Percentiles rank a stretch among this genome's conserved stretches.
Evolutionary conservation across 2,113 vertebrate species (phyloP).

Genomic region (Cyphomyrus plagiostoma): DNA sequence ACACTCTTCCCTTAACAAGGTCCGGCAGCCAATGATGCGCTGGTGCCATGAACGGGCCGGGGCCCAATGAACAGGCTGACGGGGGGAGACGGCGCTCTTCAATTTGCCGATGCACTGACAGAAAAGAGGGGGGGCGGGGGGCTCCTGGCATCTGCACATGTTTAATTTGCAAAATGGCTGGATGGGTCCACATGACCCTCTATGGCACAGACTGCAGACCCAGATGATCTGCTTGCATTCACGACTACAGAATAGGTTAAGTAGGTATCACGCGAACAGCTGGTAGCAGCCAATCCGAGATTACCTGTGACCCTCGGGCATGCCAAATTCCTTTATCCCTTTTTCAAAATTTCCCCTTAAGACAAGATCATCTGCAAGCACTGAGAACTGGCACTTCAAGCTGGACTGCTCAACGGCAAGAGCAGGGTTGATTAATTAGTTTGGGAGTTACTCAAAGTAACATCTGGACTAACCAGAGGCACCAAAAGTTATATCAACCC

Average conservation of each 20-base stretch:
- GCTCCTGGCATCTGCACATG: neutral
- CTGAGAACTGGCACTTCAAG: neutral
- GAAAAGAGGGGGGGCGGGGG: neutral
- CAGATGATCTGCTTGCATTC: neutral
- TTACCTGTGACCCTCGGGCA: neutral
- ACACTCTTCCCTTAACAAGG: conserved; percentile 2
- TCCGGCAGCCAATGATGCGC: neutral
- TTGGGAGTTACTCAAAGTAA: neutral
- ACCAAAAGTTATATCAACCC: neutral
- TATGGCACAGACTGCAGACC: neutral
- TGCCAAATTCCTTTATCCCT: neutral
- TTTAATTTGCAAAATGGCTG: neutral
- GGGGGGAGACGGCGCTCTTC: neutral
- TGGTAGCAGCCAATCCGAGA: neutral
- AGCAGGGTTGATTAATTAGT: neutral
- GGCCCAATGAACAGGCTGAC: neutral
- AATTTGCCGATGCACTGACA: neutral
- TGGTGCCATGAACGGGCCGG: neutral
- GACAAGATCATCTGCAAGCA: neutral
- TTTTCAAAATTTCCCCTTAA: neutral
- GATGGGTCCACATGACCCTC: neutral
- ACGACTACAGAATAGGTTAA: neutral
- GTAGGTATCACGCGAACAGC: neutral
- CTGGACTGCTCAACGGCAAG: neutral
- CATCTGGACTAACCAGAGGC: neutral